Percentiles rank a stretch among this genome's conserved stretches.
Evolutionary conservation across 2,797 vertebrate genomes (phyloP).

Genomic region (Dallia pectoralis): DNA sequence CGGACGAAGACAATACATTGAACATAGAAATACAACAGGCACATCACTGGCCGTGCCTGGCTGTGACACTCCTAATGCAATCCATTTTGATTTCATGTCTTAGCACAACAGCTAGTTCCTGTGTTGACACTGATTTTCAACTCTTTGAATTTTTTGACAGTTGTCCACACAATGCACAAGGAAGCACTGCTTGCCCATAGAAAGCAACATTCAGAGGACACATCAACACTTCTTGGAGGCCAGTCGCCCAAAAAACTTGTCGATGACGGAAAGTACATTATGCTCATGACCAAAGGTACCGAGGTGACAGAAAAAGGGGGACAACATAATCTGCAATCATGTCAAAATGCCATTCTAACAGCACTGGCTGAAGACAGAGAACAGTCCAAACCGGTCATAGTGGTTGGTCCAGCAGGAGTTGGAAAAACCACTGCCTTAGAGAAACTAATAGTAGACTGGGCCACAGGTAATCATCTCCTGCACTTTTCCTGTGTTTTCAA

Average conservation of each 20-base stretch:
- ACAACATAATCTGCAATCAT: neutral
- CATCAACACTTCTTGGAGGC: slow-evolving; percentile 58
- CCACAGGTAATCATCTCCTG: slow-evolving; percentile 53
- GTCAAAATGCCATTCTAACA: slow-evolving; percentile 49
- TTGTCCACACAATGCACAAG: slow-evolving; percentile 56
- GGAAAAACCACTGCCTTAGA: slow-evolving; percentile 74
- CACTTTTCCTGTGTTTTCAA: slow-evolving; percentile 64
- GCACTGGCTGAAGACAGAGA: slow-evolving; percentile 37
- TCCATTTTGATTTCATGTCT: too few species aligned
- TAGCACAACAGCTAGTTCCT: too few species aligned
- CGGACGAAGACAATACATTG: too few species aligned
- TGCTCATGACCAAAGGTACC: slow-evolving; percentile 24
- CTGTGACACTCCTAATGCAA: too few species aligned
- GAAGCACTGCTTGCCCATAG: slow-evolving; percentile 32
- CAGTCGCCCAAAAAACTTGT: slow-evolving; percentile 54
- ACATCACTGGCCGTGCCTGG: too few species aligned
- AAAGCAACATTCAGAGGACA: slow-evolving; percentile 31
- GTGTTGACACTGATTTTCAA: neutral
- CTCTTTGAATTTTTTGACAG: slow-evolving; percentile 28
- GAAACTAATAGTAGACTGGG: slow-evolving; percentile 72
- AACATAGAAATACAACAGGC: too few species aligned
- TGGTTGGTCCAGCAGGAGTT: slow-evolving; percentile 68
- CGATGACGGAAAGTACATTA: slow-evolving; percentile 49
- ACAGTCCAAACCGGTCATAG: slow-evolving; percentile 32
- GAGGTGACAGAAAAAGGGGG: neutral